Percentiles rank a stretch among this genome's conserved stretches.
Conservation (phyloP, 1,140 invertebrate species). For the Drosophila carrolli region DNA sequence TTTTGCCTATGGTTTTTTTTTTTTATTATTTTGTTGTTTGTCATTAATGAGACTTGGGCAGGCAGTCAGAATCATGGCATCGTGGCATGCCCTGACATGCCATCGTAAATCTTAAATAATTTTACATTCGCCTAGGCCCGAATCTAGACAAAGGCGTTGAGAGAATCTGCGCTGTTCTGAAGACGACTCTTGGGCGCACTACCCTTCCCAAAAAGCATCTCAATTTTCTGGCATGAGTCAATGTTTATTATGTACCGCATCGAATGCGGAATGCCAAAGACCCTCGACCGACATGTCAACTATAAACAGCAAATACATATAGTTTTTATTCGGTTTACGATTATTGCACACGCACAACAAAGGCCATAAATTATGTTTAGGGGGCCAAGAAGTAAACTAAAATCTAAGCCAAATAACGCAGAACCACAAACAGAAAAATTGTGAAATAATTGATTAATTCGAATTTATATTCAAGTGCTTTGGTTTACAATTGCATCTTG, state of each 20-base stretch:
- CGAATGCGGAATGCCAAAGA: conserved; percentile 50
- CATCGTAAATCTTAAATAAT: conserved; percentile 65
- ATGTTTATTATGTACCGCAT: conserved; percentile 51
- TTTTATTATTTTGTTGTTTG: conserved; percentile 48
- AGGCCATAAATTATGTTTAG: conserved; percentile 23
- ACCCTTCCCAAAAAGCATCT: conserved; percentile 8
- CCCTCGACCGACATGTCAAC: conserved; percentile 50
- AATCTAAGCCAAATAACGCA: conserved; percentile 3
- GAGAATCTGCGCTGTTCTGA: conserved; percentile 4
- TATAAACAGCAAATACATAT: conserved; percentile 19
- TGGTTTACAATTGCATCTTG: conserved; percentile 11
- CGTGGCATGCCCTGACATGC: conserved; percentile 45
- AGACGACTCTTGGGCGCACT: conserved; percentile 21
- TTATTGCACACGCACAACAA: conserved; percentile 48
- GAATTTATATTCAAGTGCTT: not conserved
- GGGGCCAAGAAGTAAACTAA: not conserved
- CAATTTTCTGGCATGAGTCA: conserved; percentile 52
- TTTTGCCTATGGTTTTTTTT: conserved; percentile 1
- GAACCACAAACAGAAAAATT: conserved; percentile 14
- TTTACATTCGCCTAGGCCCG: conserved; percentile 37
- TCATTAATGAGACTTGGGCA: conserved; percentile 46
- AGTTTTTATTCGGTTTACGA: conserved; percentile 63
- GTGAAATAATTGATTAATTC: conserved; percentile 37
- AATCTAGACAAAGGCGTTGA: conserved; percentile 28
- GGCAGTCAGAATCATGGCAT: conserved; percentile 14